Evolutionary conservation across 2,888 invertebrate genomes (phyloP).

Genomic region (Malacosoma neustria): DNA sequence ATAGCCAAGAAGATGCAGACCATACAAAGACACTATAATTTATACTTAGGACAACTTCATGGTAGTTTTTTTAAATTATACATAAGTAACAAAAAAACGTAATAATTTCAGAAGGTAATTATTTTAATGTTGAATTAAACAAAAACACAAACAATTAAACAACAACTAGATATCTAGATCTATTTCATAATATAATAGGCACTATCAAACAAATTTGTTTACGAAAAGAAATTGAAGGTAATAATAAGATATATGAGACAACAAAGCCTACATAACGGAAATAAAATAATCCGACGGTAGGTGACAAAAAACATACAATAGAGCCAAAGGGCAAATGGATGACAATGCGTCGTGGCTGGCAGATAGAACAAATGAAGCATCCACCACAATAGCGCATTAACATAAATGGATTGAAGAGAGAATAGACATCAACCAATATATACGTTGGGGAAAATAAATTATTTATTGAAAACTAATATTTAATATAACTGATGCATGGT

Average conservation of each 20-base stretch:
- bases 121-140: no score
- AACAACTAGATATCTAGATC: no score
- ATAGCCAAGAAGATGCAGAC: no score
- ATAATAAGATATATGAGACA: constrained; percentile 43
- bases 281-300: constrained; percentile 64
- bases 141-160: no score
- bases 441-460: constrained; percentile 4
- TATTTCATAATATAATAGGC: no score
- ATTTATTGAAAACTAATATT: no score
- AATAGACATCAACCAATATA: constrained; percentile 17
- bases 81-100: no score
- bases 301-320: constrained; percentile 69
- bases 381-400: constrained; percentile 63
- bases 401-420: constrained; percentile 51
- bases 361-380: constrained; percentile 66
- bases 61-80: no score
- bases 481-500: no score
- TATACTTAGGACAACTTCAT: no score
- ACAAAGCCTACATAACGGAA: constrained; percentile 62
- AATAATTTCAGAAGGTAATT: no score
- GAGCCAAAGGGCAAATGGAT: constrained; percentile 66
- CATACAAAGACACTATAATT: no score
- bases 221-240: constrained; percentile 23
- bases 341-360: constrained; percentile 48
- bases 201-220: constrained; percentile 1